phyloP scores from a whole-genome alignment of 2,113 vertebrate species.

The Natator depressus region DNA sequence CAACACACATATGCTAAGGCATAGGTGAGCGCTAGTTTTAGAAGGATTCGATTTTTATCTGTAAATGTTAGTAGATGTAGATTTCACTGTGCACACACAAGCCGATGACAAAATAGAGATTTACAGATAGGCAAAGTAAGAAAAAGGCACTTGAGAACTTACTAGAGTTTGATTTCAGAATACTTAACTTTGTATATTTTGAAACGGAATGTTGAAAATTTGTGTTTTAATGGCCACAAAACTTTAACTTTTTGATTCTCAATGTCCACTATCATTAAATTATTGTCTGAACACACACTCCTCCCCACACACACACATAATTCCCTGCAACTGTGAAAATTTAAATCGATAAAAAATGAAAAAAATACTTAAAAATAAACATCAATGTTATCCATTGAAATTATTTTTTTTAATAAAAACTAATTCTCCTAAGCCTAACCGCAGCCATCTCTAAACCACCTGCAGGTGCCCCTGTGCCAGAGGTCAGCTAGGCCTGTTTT shows the following conservation, averaged over 20 bases:
- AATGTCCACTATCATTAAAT: not conserved
- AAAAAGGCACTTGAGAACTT: not conserved
- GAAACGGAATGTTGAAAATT: not conserved
- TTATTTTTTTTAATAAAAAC: no score
- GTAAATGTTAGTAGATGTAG: not conserved
- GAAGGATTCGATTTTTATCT: not conserved
- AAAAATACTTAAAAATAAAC: not conserved
- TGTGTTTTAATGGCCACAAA: not conserved
- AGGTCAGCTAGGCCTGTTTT: not conserved
- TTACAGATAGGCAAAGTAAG: not conserved
- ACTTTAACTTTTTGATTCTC: not conserved
- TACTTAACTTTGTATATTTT: not conserved
- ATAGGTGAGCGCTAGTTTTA: not conserved
- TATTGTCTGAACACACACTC: not conserved
- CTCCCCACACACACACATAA: not conserved
- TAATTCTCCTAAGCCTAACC: no score
- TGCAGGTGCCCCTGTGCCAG: not conserved
- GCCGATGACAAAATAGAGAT: not conserved
- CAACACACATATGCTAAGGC: no score
- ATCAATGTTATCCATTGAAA: no score
- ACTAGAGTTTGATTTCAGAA: not conserved
- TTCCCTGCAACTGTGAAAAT: not conserved
- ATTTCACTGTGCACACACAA: not conserved
- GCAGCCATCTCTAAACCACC: not conserved
- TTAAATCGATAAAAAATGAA: not conserved